Evolutionary conservation across 2,888 invertebrate genomes (phyloP).

Genomic region (Orthosia gracilis): DNA sequence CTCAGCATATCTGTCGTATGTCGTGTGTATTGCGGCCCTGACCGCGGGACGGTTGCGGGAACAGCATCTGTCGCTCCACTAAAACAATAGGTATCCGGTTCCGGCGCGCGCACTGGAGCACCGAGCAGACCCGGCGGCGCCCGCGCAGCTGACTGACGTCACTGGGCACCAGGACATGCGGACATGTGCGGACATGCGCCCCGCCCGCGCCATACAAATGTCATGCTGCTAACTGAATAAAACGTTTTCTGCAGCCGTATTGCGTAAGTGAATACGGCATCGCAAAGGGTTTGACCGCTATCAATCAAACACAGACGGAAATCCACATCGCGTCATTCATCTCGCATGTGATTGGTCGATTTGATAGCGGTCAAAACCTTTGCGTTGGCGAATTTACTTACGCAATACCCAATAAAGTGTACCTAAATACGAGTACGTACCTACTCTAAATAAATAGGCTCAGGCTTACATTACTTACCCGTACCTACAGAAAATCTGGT

Average conservation of each 20-base stretch:
- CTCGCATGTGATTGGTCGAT: too few relatives aligned
- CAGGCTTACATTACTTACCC: neutral
- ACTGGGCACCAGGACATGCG: constrained; percentile 31
- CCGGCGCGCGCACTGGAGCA: constrained; percentile 67
- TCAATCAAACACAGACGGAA: too few relatives aligned
- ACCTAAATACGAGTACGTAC: neutral
- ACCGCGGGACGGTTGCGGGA: constrained; percentile 21
- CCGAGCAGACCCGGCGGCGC: constrained; percentile 74
- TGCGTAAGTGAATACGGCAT: too few relatives aligned
- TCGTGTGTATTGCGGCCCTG: neutral
- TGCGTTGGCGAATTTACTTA: too few relatives aligned
- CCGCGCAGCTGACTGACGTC: constrained; percentile 60
- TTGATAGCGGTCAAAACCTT: too few relatives aligned
- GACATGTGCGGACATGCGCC: constrained; percentile 15
- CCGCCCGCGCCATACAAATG: neutral
- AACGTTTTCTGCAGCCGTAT: constrained; percentile 20
- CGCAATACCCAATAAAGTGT: neutral
- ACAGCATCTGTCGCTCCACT: constrained; percentile 62
- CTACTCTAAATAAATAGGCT: neutral
- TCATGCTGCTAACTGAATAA: constrained; percentile 4
- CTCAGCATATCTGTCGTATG: neutral
- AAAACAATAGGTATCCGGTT: constrained; percentile 80
- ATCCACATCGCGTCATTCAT: too few relatives aligned
- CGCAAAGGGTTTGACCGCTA: too few relatives aligned
- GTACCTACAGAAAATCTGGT: neutral